Evolutionary conservation across 2,888 invertebrate species (phyloP).

Genomic region (Lypha dubia): DNA sequence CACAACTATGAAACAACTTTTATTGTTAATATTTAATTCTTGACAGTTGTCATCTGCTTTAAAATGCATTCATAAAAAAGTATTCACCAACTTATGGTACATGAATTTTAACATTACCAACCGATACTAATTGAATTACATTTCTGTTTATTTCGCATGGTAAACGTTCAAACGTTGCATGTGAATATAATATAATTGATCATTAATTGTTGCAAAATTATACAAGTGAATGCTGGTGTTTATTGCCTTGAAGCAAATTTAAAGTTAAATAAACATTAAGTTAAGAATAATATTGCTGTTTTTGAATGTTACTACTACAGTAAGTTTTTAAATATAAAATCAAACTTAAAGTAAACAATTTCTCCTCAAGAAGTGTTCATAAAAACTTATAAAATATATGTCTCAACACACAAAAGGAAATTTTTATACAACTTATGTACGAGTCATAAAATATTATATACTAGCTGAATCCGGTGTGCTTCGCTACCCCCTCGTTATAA

Average conservation of each 20-base stretch:
- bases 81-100: neutral
- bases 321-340: too few species aligned
- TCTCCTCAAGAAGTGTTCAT: neutral
- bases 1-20: neutral
- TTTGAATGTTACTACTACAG: too few species aligned
- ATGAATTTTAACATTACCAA: neutral
- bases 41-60: neutral
- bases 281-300: too few species aligned
- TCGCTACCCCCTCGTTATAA: too few species aligned
- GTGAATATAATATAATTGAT: too few species aligned
- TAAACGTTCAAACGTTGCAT: neutral
- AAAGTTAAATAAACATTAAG: too few species aligned
- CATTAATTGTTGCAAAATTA: too few species aligned
- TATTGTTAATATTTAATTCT: neutral
- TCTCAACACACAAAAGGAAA: neutral
- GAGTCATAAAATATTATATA: neutral
- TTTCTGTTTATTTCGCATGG: too few species aligned
- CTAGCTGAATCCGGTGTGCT: too few species aligned
- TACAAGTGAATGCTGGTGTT: too few species aligned
- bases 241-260: too few species aligned
- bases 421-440: neutral
- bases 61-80: neutral
- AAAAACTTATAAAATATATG: neutral
- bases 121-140: too few species aligned
- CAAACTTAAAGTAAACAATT: neutral